Evolutionary conservation across 2,113 vertebrate genomes (phyloP), one percentile per base, ranked within the genome.

Genomic region (Mesoclemmys tuberculata): DNA sequence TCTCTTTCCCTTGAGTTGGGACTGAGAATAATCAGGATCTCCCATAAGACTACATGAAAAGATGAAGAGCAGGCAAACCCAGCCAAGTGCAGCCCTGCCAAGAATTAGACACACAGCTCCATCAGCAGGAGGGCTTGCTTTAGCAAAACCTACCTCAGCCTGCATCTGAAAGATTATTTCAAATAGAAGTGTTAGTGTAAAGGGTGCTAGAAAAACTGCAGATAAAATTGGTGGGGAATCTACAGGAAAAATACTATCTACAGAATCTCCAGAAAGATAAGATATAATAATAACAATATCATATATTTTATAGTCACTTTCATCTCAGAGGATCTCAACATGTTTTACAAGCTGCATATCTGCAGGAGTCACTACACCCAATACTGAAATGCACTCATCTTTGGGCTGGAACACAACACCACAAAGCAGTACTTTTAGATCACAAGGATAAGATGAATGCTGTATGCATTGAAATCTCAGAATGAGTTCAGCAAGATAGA

Each of bases 41-140:
- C 94, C 85, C 93, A 92, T 85, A 94, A 94, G 93, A 92, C 87
- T 94, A 85, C 80, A 89, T 92, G 90, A 94, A 96, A 96, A 94
- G 94, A 97, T 90, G 90, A 97, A 97, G 80, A 93, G 88, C 78
- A 92, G 68, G 93, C 44, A 93, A 95, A 85, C 29, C 87, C 95
- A 90, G 84, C 90, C 94, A 97, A 96, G 71, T 77, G 44, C n/a
- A 85, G 55, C 38, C 81, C 90, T 95, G 96, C 95, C 94, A 96
- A 93, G 77, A 96, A 94, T 77, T 85, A 93, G 93, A 95, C 84
- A 91, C 68, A 77, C 71, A 71, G 49, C 84, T 93, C 87, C 84
- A 96, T 84, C 93, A 93, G 90, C 91, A 96, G 88, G 86, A 97
- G 55, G 85, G 84, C 71, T 90, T n/a, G 49, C 91, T 85, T 96